A percentile compares a stretch with the other conserved stretches of the same genome.
Evolutionary conservation across 1,140 invertebrate genomes (phyloP).

Genomic region (Cyclina sinensis): DNA sequence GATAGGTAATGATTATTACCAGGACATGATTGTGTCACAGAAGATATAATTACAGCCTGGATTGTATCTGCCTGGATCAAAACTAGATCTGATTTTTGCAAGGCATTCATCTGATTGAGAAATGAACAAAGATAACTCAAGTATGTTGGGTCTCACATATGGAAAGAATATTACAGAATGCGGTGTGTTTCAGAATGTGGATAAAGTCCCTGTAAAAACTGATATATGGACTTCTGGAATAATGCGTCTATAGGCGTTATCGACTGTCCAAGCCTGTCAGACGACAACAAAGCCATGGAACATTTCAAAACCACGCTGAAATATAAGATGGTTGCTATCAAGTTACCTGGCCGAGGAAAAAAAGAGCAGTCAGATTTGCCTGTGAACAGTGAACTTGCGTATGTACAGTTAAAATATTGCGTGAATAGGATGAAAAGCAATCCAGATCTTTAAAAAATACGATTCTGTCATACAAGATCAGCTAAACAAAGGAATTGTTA

Average conservation of each 20-base stretch:
- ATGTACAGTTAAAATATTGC: not conserved
- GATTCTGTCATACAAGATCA: constrained; percentile 45
- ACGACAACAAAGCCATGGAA: constrained; percentile 5
- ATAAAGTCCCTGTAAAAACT: not conserved
- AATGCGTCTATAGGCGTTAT: constrained; percentile 7
- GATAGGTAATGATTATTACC: constrained; percentile 48
- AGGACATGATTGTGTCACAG: constrained; percentile 3
- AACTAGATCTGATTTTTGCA: constrained; percentile 5
- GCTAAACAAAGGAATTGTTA: constrained; percentile 33
- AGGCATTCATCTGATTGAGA: not conserved
- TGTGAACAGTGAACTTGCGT: not conserved
- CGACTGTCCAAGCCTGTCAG: not conserved
- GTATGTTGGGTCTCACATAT: constrained; percentile 20
- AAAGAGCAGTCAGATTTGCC: not conserved
- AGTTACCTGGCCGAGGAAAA: constrained; percentile 8
- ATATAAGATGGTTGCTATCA: constrained; percentile 23
- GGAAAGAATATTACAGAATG: not conserved
- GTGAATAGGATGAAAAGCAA: not conserved
- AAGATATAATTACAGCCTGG: constrained; percentile 30
- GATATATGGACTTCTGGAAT: constrained; percentile 47
- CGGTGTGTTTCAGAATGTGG: constrained; percentile 2
- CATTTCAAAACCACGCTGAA: not conserved
- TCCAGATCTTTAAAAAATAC: constrained; percentile 39
- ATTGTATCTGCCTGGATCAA: constrained; percentile 33
- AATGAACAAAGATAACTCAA: not conserved